Conservation (phyloP, 2,888 invertebrate species). For the Andrena dorsata region DNA sequence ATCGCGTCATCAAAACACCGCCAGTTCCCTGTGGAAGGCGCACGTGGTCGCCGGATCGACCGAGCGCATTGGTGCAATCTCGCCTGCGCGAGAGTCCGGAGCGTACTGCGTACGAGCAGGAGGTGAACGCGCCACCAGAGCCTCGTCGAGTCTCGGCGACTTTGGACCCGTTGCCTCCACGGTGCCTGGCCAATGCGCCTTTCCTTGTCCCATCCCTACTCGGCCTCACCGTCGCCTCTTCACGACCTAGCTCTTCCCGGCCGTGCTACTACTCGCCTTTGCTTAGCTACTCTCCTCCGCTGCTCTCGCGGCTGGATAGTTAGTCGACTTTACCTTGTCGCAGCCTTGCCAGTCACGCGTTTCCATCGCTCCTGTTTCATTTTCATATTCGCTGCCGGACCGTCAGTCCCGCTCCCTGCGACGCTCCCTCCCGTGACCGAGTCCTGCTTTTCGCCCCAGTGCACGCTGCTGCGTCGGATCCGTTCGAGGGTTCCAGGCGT, state of each 20-base stretch:
- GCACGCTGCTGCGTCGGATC: not conserved
- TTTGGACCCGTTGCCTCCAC: slow-evolving; percentile 75
- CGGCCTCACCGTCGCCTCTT: slow-evolving; percentile 53
- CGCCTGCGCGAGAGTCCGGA: slow-evolving; percentile 82
- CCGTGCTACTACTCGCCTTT: slow-evolving; percentile 35
- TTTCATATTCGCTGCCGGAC: slow-evolving; percentile 48
- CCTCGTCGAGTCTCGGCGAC: slow-evolving; percentile 66
- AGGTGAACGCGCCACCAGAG: slow-evolving; percentile 80
- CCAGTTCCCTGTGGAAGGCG: slow-evolving; percentile 50
- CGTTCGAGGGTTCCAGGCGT: not conserved
- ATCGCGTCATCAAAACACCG: slow-evolving; percentile 35
- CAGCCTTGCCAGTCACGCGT: slow-evolving; percentile 67
- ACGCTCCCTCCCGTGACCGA: not conserved
- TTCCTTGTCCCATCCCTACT: slow-evolving; percentile 62
- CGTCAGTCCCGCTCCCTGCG: slow-evolving; percentile 1
- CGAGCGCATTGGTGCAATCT: slow-evolving; percentile 79
- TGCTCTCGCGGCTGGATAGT: slow-evolving; percentile 43
- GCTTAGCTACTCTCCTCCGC: slow-evolving; percentile 57
- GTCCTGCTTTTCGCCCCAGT: not conserved
- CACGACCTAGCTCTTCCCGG: slow-evolving; percentile 58
- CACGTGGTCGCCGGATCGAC: slow-evolving; percentile 74
- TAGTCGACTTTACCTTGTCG: slow-evolving; percentile 68
- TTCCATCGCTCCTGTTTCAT: slow-evolving; percentile 61
- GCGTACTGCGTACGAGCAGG: slow-evolving; percentile 80
- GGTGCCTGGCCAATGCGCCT: slow-evolving; percentile 73